Percentiles rank a stretch among this genome's conserved stretches.
Evolutionary conservation across 2,797 vertebrate species (phyloP).

Genomic region (Lemur catta): DNA sequence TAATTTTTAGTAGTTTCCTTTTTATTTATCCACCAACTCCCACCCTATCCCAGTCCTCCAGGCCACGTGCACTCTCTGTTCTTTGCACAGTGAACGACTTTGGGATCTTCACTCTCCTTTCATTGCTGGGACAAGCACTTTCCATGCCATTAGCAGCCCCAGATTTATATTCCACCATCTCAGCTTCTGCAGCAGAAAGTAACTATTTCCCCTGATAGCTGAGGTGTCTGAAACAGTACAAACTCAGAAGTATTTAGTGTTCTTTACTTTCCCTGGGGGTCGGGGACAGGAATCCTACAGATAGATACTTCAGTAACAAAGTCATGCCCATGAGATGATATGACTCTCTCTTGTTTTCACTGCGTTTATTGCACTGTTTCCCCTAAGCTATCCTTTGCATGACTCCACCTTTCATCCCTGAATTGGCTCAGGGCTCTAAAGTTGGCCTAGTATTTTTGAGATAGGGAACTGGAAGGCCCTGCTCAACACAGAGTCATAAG

Average conservation of each 20-base stretch:
- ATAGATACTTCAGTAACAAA: not conserved
- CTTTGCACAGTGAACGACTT: not conserved
- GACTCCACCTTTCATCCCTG: not conserved
- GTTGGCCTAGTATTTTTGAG: not conserved
- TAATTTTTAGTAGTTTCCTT: not conserved
- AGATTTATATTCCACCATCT: not conserved
- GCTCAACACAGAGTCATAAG: no score
- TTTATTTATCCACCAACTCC: not conserved
- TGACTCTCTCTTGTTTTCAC: not conserved
- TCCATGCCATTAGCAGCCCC: not conserved
- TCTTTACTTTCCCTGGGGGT: not conserved
- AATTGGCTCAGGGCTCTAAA: not conserved
- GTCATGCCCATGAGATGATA: not conserved
- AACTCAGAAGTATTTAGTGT: not conserved
- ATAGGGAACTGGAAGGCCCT: no score
- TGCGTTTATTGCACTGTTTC: not conserved
- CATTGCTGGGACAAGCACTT: not conserved
- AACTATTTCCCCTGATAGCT: not conserved
- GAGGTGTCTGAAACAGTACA: not conserved
- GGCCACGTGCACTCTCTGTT: not conserved
- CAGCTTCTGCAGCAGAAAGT: not conserved
- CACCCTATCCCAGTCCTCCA: not conserved
- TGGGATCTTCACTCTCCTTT: not conserved
- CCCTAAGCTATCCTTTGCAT: not conserved
- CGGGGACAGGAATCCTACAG: not conserved